Base-by-base conservation (phyloP, 2,113 vertebrate species). In the Onychorhynchus coronatus region DNA sequence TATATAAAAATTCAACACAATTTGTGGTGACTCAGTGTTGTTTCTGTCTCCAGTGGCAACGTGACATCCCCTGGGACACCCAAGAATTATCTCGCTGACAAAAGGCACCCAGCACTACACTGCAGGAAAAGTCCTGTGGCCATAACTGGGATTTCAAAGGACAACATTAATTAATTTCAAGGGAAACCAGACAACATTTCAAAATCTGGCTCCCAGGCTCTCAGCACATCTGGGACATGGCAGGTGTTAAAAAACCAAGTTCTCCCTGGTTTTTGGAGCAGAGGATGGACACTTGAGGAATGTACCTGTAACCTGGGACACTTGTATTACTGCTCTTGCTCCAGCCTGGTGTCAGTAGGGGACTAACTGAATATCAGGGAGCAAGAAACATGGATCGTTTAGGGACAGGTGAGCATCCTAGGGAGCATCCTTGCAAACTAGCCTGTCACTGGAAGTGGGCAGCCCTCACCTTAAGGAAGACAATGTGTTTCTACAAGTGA, bases 311-410 rank as follows among this genome's bases (percentile, higher is more conserved):
- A 91, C 25, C 31, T 12, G 33, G 28, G 16, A 55, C 12, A 5
- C 44, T n/a, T 8, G 24, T 56, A 27, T 15, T 70, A 46, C 46
- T 41, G 17, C 7, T 41, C 33, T 50, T 63, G 35, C 39, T 82
- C 15, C 6, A 28, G 0, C 12, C 42, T n/a, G 22, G 20, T 47
- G 70, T 52, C 30, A 83, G 12, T 1, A 35, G 23, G 11, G 2
- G 4, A 8, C 4, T 67, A 52, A 5, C 3, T 20, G 49, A 67
- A 39, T 30, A 12, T 7, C 7, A 8, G 2, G 6, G 33, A 31
- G 30, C 11, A 68, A 56, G 53, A 80, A 5, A 5, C 0, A 0
- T 22, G 10, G 10, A 1, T 23, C 33, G 6, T 46, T 89, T 52
- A 17, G 31, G 46, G 35, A 11, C 9, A 27, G 15, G 9, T 6